Evolutionary conservation across 64 coral and sea anemone species (phyloP).

Genomic region (Platygyra sinensis): DNA sequence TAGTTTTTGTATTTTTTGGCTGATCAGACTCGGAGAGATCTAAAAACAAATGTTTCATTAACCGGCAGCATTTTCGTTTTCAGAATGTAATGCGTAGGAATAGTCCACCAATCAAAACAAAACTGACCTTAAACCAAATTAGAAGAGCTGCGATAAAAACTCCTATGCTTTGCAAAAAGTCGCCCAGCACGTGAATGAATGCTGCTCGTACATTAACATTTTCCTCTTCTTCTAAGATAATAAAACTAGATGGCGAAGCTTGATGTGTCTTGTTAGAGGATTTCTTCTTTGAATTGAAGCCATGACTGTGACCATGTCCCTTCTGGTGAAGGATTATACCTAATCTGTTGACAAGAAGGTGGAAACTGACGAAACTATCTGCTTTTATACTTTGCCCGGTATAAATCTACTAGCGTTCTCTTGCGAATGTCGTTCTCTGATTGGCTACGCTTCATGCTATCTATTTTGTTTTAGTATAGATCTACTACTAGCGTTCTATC

Average conservation of each 20-base stretch:
- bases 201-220: conserved; percentile 92
- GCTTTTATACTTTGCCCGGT: too few relatives aligned
- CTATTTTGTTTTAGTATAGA: too few relatives aligned
- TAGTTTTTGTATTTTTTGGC: too few relatives aligned
- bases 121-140: conserved; percentile 87
- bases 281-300: background rate
- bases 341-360: conserved; percentile 52
- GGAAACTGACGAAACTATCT: too few relatives aligned
- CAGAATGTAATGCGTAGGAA: too few relatives aligned
- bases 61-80: too few relatives aligned
- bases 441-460: too few relatives aligned
- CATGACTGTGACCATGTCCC: conserved; percentile 75
- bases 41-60: too few relatives aligned
- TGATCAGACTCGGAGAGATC: too few relatives aligned
- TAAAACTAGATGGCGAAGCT: conserved; percentile 66
- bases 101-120: background rate
- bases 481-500: too few relatives aligned
- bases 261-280: background rate
- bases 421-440: too few relatives aligned
- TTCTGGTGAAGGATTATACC: conserved; percentile 69
- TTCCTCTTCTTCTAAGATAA: conserved; percentile 80
- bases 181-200: conserved; percentile 95
- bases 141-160: conserved; percentile 94
- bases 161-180: conserved; percentile 92
- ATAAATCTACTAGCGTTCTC: too few relatives aligned